These are phyloP conservation scores for Phania funesta DNA, from an alignment of 2,888 invertebrate species.

Conservation along the genomic window DNA sequence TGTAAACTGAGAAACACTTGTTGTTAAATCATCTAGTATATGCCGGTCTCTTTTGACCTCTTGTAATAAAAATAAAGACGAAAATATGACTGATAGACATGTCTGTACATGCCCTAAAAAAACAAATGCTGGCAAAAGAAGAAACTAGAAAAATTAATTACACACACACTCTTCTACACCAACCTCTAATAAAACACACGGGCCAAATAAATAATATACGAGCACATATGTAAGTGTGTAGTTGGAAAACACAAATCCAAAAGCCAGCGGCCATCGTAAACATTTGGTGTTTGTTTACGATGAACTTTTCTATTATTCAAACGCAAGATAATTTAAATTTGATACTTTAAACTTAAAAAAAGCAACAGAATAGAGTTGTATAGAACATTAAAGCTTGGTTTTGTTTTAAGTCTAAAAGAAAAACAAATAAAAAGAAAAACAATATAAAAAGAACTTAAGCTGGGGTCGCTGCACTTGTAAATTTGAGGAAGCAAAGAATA, in stretches of 20 bases:
- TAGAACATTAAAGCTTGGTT: slow-evolving; percentile 36
- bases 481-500: slow-evolving; percentile 9
- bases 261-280: slow-evolving; percentile 44
- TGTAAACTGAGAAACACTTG: slow-evolving; percentile 37
- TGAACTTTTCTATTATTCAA: slow-evolving; percentile 38
- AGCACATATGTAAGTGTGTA: background rate
- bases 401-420: background rate
- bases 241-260: background rate
- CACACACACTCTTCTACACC: background rate
- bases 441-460: slow-evolving; percentile 5
- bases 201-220: no score
- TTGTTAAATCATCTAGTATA: slow-evolving; percentile 1
- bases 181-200: background rate
- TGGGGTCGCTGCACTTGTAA: slow-evolving; percentile 60
- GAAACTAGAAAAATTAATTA: background rate
- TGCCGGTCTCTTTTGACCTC: slow-evolving; percentile 6
- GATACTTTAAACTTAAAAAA: slow-evolving; percentile 6
- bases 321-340: background rate
- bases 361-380: slow-evolving; percentile 37
- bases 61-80: background rate
- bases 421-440: slow-evolving; percentile 7
- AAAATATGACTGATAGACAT: background rate
- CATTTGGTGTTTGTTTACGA: slow-evolving; percentile 17
- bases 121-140: slow-evolving; percentile 6
- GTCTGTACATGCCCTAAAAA: background rate